Evolutionary conservation across 2,113 vertebrate genomes (phyloP).

Genomic region (human): DNA sequence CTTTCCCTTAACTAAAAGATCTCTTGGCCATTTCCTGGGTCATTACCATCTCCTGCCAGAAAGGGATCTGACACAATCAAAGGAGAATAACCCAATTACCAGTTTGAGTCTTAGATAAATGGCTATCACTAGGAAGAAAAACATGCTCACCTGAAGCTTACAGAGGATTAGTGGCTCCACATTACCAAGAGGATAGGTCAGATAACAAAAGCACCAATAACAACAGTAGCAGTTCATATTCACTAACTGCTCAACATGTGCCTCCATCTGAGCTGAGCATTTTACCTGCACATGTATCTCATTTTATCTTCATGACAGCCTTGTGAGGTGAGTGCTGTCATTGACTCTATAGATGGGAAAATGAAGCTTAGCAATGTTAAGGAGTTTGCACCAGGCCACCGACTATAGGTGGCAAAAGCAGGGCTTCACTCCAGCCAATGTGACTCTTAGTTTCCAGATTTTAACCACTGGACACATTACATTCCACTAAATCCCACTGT

Average conservation of each 20-base stretch:
- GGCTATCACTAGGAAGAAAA: not conserved
- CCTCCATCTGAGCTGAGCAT: not conserved
- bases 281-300: not conserved
- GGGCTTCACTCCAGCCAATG: not conserved
- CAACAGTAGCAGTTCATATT: too few species aligned
- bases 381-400: not conserved
- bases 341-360: not conserved
- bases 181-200: not conserved
- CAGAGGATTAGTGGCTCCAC: not conserved
- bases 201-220: not conserved
- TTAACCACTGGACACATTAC: not conserved
- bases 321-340: not conserved
- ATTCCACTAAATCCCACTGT: not conserved
- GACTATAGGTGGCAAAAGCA: not conserved
- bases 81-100: not conserved
- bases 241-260: rapidly evolving
- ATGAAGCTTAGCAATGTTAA: not conserved
- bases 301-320: not conserved
- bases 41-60: not conserved
- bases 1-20: not conserved
- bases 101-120: slow-evolving; percentile 7
- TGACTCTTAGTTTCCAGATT: not conserved
- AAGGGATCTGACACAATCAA: not conserved
- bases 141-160: not conserved
- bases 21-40: not conserved